These are phyloP conservation scores for Cathartes aura DNA, from an alignment of 2,113 vertebrate genomes.

Conservation along the genomic window DNA sequence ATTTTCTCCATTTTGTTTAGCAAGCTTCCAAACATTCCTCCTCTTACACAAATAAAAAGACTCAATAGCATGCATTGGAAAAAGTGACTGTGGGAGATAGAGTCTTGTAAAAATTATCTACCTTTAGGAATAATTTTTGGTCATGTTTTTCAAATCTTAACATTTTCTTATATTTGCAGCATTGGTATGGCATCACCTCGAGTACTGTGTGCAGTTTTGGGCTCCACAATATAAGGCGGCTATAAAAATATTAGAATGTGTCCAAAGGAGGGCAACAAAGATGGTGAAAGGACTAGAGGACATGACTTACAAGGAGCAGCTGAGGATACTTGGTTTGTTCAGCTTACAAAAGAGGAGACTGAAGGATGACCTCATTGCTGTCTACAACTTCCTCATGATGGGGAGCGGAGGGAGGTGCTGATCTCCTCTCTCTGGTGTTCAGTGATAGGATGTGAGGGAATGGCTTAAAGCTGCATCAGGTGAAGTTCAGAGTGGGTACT, in stretches of 20 bases:
- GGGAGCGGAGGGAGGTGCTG: background rate
- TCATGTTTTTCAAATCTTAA: background rate
- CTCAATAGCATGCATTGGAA: background rate
- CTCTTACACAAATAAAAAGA: background rate
- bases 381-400: background rate
- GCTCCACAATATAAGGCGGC: no score
- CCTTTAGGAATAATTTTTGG: background rate
- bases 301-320: background rate
- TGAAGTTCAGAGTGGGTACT: background rate
- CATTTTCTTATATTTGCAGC: background rate
- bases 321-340: background rate
- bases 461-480: background rate
- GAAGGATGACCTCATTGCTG: background rate
- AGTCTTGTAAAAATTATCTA: background rate
- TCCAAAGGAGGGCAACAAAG: background rate
- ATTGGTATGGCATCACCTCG: accelerated
- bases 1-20: background rate
- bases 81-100: background rate
- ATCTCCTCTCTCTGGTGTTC: background rate
- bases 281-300: background rate
- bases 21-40: background rate
- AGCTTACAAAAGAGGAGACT: background rate
- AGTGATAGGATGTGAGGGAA: background rate
- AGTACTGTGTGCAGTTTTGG: background rate
- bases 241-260: background rate